These are phyloP conservation scores for Eilema sororculum DNA, from an alignment of 2,888 invertebrate species.

Conservation along the genomic window DNA sequence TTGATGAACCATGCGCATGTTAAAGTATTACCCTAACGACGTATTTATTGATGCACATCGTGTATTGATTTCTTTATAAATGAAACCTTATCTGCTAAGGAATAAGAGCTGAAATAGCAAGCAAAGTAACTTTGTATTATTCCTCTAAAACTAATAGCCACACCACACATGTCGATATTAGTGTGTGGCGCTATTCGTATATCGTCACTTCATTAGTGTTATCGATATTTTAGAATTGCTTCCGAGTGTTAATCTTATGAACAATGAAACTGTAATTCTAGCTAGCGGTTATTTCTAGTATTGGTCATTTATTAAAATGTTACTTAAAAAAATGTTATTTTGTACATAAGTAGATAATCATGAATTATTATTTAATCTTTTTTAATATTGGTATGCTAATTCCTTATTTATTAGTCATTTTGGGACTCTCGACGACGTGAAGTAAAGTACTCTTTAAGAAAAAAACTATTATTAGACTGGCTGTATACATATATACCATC, in stretches of 20 bases:
- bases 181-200: slow-evolving; percentile 69
- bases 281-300: neutral
- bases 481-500: too few species aligned
- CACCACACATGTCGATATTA: slow-evolving; percentile 65
- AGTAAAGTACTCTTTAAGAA: too few species aligned
- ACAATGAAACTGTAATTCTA: slow-evolving; percentile 21
- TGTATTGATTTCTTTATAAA: too few species aligned
- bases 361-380: too few species aligned
- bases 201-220: slow-evolving; percentile 73
- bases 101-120: slow-evolving; percentile 34
- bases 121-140: slow-evolving; percentile 23
- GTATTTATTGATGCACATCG: slow-evolving; percentile 76
- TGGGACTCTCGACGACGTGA: too few species aligned
- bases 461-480: too few species aligned
- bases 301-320: neutral
- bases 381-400: too few species aligned
- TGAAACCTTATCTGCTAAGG: slow-evolving; percentile 36
- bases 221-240: slow-evolving; percentile 61
- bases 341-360: too few species aligned
- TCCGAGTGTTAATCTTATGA: slow-evolving; percentile 50
- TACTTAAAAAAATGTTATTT: neutral
- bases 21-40: slow-evolving; percentile 72
- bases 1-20: slow-evolving; percentile 77
- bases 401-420: too few species aligned
- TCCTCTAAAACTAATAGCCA: slow-evolving; percentile 34